Evolutionary conservation across 1,140 invertebrate species (phyloP), one percentile per base, ranked within the genome.

Genomic region (Oryctes rhinoceros): DNA sequence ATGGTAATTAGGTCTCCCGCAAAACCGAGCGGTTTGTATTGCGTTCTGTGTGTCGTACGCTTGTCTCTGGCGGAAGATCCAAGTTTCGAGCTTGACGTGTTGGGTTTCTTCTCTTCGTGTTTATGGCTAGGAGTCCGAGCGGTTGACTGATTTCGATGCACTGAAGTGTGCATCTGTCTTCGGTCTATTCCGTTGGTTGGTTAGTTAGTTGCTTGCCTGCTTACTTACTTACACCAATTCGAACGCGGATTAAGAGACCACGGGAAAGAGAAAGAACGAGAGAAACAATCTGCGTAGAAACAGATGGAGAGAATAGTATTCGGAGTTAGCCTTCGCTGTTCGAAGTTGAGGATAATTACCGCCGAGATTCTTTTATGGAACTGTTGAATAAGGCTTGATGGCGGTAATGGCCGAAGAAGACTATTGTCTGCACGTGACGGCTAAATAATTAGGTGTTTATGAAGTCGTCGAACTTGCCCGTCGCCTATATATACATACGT

Each of bases 1-100:
- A 81, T 81, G 78, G 80, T 81, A 81, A 81, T 81, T 81, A 81
- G 80, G 80, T 81, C 76, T 74, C 24, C 80, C 80, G 76, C 80
- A 81, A 81, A 79, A 81, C 78, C 78, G 79, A 81, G 78, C 79
- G 79, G 79, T 78, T 79, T 81, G 78, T 81, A 39, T 81, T 78
- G 74, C 76, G 78, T 79, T 81, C 67, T 65, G 78, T 39, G 39
- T 39, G 39, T 39, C 39, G 39, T 39, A 39, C 39, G 39, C 39
- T 39, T 39, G 39, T 39, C 39, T 39, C 39, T 39, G 7, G 39
- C 39, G 39, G 39, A 39, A 39, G 39, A 39, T 67, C 78, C 78
- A 79, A 81, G 80, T 81, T 79, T 81, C 39, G 39, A 39, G 49
- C 62, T 79, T 81, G 80, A 81, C 80, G 78, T 81, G 80, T 81